These are phyloP conservation scores for Andrena dorsata DNA, from an alignment of 2,888 invertebrate genomes.

Conservation along the genomic window DNA sequence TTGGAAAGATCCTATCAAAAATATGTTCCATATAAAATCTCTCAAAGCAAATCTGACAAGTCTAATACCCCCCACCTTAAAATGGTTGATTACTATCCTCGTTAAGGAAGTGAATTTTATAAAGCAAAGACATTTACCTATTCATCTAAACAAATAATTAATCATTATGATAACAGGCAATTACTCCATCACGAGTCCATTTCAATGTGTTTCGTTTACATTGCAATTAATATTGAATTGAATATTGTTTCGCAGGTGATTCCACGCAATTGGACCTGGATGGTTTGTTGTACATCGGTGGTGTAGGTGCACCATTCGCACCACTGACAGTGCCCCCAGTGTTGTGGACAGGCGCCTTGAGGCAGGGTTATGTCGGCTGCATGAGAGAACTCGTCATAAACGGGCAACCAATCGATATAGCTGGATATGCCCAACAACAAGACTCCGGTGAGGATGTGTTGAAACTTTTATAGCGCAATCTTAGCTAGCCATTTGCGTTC, in stretches of 20 bases:
- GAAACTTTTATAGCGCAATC: neutral
- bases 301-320: slow-evolving; percentile 92
- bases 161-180: too few species aligned
- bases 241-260: slow-evolving; percentile 87
- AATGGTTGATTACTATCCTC: too few species aligned
- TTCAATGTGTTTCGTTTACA: neutral
- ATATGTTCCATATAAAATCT: too few species aligned
- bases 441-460: slow-evolving; percentile 89
- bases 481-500: neutral
- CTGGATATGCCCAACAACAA: slow-evolving; percentile 94
- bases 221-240: neutral
- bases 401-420: slow-evolving; percentile 94
- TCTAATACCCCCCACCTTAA: too few species aligned
- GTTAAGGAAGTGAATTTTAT: too few species aligned
- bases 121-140: too few species aligned
- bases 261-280: slow-evolving; percentile 95
- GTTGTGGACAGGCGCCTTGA: slow-evolving; percentile 95
- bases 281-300: slow-evolving; percentile 95
- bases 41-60: too few species aligned
- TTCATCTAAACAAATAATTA: too few species aligned
- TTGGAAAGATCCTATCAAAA: too few species aligned
- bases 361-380: slow-evolving; percentile 97
- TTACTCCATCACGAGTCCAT: neutral
- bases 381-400: slow-evolving; percentile 95
- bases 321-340: slow-evolving; percentile 92